Percentiles rank a stretch among this genome's conserved stretches.
Conservation (phyloP, 2,888 invertebrate genomes). For the Leucoptera coffeella region DNA sequence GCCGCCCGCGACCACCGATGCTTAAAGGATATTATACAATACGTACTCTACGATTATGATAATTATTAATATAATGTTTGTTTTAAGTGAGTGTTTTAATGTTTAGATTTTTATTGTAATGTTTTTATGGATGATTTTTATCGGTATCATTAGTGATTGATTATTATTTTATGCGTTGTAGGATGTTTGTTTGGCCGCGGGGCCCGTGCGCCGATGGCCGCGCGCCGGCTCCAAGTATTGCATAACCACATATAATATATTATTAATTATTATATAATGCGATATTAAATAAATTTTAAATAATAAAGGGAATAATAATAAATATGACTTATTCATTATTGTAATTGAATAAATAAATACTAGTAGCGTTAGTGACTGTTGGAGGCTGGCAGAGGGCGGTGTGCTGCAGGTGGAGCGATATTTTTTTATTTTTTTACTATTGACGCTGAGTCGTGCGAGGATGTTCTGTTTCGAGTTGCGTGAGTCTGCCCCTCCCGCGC, state of each 20-base stretch:
- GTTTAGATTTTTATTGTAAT: slow-evolving; percentile 56
- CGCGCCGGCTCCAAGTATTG: slow-evolving; percentile 35
- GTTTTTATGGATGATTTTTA: slow-evolving; percentile 55
- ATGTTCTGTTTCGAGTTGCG: too few relatives aligned
- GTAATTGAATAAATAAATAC: too few relatives aligned
- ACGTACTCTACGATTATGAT: slow-evolving; percentile 49
- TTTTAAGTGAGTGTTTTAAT: slow-evolving; percentile 52
- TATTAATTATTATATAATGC: slow-evolving; percentile 32
- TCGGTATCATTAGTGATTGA: slow-evolving; percentile 48
- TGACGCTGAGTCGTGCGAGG: too few relatives aligned
- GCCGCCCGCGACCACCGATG: too few relatives aligned
- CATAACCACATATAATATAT: too few relatives aligned
- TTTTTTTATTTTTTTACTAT: slow-evolving; percentile 55
- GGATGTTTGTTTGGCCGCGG: slow-evolving; percentile 51
- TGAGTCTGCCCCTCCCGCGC: slow-evolving; percentile 37
- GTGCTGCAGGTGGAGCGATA: slow-evolving; percentile 46
- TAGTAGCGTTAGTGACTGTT: too few relatives aligned
- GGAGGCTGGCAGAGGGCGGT: too few relatives aligned
- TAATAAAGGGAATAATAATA: slow-evolving; percentile 37
- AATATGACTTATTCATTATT: slow-evolving; percentile 49
- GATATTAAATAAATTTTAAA: slow-evolving; percentile 45
- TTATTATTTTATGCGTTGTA: slow-evolving; percentile 55
- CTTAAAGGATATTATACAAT: slow-evolving; percentile 50
- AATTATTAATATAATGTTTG: slow-evolving; percentile 55
- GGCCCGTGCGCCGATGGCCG: slow-evolving; percentile 45